A percentile compares a stretch with the other conserved stretches of the same genome.
phyloP scores from a whole-genome alignment of 1,140 invertebrate species.

The Palaemon carinicauda region DNA sequence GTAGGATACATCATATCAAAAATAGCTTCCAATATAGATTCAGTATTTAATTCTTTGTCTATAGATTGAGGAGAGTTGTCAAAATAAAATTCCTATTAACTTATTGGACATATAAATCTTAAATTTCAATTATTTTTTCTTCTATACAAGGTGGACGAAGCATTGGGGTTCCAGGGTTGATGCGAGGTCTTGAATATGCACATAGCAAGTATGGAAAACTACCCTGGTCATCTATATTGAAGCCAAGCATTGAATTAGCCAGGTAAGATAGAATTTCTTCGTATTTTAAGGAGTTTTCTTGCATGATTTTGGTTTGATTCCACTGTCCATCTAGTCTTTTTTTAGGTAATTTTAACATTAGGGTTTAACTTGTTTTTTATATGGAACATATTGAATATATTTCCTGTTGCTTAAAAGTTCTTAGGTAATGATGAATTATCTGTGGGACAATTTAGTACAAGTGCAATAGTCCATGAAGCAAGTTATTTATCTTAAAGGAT shows the following conservation, averaged over 20 bases:
- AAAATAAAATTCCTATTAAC: no score
- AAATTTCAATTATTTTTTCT: neutral
- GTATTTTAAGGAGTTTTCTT: neutral
- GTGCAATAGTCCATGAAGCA: no score
- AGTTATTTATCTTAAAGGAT: no score
- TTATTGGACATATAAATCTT: neutral
- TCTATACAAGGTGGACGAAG: constrained; percentile 33
- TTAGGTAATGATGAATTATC: no score
- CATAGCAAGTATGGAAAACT: constrained; percentile 72
- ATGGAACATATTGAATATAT: no score
- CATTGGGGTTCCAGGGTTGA: constrained; percentile 69
- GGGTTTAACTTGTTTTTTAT: no score
- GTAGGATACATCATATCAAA: neutral
- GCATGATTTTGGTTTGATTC: neutral
- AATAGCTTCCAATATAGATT: no score
- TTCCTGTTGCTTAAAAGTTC: no score
- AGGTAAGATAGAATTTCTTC: neutral
- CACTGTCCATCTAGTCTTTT: neutral
- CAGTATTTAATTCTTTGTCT: no score
- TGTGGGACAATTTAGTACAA: no score
- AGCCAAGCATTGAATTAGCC: constrained; percentile 65
- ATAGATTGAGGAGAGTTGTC: no score
- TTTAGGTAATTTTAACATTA: no score
- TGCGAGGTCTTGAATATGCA: constrained; percentile 70
- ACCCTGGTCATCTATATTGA: constrained; percentile 73